phyloP scores from a whole-genome alignment of 2,113 vertebrate species.

The Emydura subglobosa region DNA sequence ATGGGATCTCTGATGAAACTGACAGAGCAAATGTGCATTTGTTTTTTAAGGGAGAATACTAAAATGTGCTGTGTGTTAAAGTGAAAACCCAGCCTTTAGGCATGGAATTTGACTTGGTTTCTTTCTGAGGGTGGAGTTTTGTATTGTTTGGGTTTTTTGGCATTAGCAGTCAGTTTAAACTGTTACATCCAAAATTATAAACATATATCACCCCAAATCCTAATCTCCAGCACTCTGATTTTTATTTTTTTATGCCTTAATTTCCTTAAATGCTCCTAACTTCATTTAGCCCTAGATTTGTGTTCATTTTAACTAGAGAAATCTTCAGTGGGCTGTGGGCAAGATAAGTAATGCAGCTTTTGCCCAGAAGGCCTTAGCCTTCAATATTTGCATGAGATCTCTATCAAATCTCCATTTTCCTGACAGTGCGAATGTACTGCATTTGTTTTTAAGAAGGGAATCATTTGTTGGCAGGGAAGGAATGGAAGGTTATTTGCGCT shows the following conservation, averaged over 20 bases:
- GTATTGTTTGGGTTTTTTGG: neutral
- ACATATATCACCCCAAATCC: neutral
- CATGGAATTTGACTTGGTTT: rapidly evolving
- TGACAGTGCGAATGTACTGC: neutral
- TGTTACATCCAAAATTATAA: neutral
- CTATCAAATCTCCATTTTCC: neutral
- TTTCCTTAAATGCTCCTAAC: neutral
- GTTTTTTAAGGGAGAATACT: too few relatives aligned
- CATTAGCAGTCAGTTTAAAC: neutral
- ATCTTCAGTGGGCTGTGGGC: neutral
- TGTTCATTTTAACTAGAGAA: neutral
- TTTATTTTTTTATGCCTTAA: neutral
- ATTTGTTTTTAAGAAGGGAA: neutral
- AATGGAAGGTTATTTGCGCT: neutral
- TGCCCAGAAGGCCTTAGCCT: neutral
- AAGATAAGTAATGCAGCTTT: neutral
- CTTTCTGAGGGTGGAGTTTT: neutral
- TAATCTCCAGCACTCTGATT: neutral
- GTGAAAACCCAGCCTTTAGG: neutral
- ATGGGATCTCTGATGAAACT: too few relatives aligned
- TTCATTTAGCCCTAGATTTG: neutral
- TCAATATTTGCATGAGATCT: neutral
- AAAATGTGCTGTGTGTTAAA: neutral
- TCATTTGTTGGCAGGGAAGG: neutral
- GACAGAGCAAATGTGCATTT: too few relatives aligned